phyloP scores from a whole-genome alignment of 2,113 vertebrate species.

The Pungitius pungitius region DNA sequence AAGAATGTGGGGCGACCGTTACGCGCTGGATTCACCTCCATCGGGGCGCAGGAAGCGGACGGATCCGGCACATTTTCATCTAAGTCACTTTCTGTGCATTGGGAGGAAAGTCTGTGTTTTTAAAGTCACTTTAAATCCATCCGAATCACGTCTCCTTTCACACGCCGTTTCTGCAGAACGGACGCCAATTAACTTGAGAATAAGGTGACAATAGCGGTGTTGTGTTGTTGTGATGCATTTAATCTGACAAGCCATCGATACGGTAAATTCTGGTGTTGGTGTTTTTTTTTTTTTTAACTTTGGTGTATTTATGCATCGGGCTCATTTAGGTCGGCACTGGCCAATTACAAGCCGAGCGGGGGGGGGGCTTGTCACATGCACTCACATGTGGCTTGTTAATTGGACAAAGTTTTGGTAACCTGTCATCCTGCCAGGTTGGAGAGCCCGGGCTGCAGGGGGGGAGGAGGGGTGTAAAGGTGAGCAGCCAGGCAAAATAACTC shows the following conservation, averaged over 20 bases:
- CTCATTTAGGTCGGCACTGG: slow-evolving; percentile 38
- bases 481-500: slow-evolving; percentile 30
- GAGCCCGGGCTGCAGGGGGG: slow-evolving; percentile 15
- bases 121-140: slow-evolving; percentile 8
- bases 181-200: not conserved
- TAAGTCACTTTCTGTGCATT: slow-evolving; percentile 4
- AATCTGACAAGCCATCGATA: slow-evolving; percentile 50
- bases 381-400: slow-evolving; percentile 53
- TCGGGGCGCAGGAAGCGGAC: not conserved
- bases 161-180: slow-evolving; percentile 12
- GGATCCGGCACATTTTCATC: slow-evolving; percentile 22
- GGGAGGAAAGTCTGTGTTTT: not conserved
- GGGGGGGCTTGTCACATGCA: slow-evolving; percentile 41
- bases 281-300: slow-evolving; percentile 35
- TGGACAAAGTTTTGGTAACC: slow-evolving; percentile 58
- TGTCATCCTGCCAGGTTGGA: slow-evolving; percentile 61
- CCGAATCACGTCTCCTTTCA: slow-evolving; percentile 11
- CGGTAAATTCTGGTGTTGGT: slow-evolving; percentile 31
- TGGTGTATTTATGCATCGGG: slow-evolving; percentile 45
- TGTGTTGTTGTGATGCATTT: slow-evolving; percentile 21
- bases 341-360: slow-evolving; percentile 58
- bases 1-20: slow-evolving; percentile 20
- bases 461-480: slow-evolving; percentile 16
- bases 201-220: not conserved
- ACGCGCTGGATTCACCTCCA: slow-evolving; percentile 19